Conservation (phyloP, 2,113 vertebrate species). For the Boulengeromyrus knoepffleri region DNA sequence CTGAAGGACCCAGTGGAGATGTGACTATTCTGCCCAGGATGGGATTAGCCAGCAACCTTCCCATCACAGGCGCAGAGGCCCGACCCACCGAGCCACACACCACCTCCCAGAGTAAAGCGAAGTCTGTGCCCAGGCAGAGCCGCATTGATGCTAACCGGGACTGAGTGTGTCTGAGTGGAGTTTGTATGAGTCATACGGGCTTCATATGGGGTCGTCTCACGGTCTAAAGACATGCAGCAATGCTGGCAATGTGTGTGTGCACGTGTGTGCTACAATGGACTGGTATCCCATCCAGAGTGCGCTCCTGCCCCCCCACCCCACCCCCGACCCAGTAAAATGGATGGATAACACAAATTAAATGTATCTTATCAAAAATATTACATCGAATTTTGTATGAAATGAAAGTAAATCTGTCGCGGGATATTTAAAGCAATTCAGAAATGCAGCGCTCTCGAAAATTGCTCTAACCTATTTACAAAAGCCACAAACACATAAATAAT, state of each 20-base stretch:
- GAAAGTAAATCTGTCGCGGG: background rate
- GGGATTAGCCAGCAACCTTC: background rate
- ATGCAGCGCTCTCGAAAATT: conserved; percentile 24
- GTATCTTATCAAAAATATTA: background rate
- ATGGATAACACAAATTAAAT: background rate
- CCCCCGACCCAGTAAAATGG: background rate
- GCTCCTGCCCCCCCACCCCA: too few relatives aligned
- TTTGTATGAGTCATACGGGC: background rate
- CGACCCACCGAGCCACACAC: background rate
- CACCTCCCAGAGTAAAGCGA: background rate
- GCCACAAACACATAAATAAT: conserved; percentile 29
- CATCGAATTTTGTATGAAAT: background rate
- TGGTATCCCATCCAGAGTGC: background rate
- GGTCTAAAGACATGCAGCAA: background rate
- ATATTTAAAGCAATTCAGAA: conserved; percentile 12
- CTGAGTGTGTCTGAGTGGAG: background rate
- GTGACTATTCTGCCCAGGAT: background rate
- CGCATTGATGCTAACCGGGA: background rate
- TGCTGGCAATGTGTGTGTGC: background rate
- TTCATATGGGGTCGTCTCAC: background rate
- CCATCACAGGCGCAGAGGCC: background rate
- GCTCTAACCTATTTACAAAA: conserved; percentile 36
- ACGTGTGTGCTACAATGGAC: background rate
- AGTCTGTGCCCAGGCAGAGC: background rate
- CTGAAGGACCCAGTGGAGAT: background rate